Percentiles rank a stretch among this genome's conserved stretches.
These are phyloP conservation scores for Fragum sueziense DNA, from an alignment of 2,888 invertebrate species.

Conservation along the genomic window DNA sequence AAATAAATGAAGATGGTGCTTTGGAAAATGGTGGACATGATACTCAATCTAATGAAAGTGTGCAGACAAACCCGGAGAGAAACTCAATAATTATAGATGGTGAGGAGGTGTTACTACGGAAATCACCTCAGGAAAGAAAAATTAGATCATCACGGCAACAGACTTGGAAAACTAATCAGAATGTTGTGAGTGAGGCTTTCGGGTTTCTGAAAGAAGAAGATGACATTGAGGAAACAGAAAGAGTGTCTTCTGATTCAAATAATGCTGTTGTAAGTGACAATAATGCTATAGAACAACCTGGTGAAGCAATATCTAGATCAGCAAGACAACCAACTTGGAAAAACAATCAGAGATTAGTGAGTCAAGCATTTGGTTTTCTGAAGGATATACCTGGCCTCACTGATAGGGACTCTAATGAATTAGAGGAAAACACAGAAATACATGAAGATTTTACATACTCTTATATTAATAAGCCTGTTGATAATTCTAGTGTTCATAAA, in stretches of 20 bases:
- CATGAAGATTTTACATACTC: neutral
- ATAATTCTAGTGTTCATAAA: no score
- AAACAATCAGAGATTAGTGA: conserved; percentile 57
- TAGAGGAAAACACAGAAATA: neutral
- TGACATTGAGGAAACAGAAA: conserved; percentile 10
- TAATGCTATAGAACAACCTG: neutral
- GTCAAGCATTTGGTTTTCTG: conserved; percentile 63
- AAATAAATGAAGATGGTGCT: neutral
- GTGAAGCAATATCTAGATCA: neutral
- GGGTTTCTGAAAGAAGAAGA: conserved; percentile 57
- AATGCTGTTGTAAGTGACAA: neutral
- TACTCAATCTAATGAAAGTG: neutral
- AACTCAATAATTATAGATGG: conserved; percentile 41
- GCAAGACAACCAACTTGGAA: conserved; percentile 43
- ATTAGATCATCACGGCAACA: conserved; percentile 25
- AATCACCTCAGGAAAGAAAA: conserved; percentile 16
- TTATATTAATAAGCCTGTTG: neutral
- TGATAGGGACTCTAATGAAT: conserved; percentile 17
- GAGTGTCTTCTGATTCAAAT: neutral
- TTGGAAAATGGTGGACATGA: neutral
- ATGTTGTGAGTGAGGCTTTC: conserved; percentile 64
- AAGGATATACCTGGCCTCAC: conserved; percentile 47
- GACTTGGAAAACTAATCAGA: conserved; percentile 52
- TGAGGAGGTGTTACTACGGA: conserved; percentile 47
- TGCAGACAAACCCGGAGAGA: neutral